Base-by-base conservation (phyloP, 2,888 invertebrate species). In the Drosophila longiperda region DNA sequence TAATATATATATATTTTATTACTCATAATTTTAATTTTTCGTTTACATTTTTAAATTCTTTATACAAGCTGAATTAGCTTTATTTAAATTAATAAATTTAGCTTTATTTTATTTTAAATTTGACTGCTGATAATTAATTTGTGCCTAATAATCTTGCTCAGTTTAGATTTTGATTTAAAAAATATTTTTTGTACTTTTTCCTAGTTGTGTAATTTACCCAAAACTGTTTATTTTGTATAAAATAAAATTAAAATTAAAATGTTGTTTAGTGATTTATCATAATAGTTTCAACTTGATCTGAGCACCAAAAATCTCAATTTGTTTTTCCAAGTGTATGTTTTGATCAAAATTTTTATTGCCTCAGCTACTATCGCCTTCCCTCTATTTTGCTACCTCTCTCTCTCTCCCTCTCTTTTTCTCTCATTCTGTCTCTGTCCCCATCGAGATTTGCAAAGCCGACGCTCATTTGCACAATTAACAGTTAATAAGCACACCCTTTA, bases 401-500 rank as follows among this genome's bases (percentile, higher is more conserved):
- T 15, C 26, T 17, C 58, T n/a, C 2, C 11, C 29, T 17, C 7
- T 23, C n/a, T n/a, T n/a, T n/a, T n/a, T n/a, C 29, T 9, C 29
- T 20, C 2, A 4, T 11, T 32, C 34, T 23, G 4, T 15, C 26
- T n/a, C 5, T 15, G 40, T 23, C 5, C n/a, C 45, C 23, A 33
- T 52, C 4, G n/a, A 38, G 60, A 34, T n/a, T 45, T 53, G 63
- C 53, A 74, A 78, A 78, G 69, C 72, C 52, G 60, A 29, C 45
- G 68, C 76, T 61, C 70, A 66, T 76, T 79, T 58, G 75, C 67
- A 52, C 82, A 89, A 85, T 85, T 85, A 85, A 74, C 85, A 85
- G 85, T 87, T 85, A 89, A 85, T 85, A 85, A 89, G 87, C 73
- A 73, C 71, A 53, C 49, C 67, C 57, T 62, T 62, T 66, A 55